phyloP scores from a whole-genome alignment of 2,797 vertebrate genomes.

The Lithobates pipiens region DNA sequence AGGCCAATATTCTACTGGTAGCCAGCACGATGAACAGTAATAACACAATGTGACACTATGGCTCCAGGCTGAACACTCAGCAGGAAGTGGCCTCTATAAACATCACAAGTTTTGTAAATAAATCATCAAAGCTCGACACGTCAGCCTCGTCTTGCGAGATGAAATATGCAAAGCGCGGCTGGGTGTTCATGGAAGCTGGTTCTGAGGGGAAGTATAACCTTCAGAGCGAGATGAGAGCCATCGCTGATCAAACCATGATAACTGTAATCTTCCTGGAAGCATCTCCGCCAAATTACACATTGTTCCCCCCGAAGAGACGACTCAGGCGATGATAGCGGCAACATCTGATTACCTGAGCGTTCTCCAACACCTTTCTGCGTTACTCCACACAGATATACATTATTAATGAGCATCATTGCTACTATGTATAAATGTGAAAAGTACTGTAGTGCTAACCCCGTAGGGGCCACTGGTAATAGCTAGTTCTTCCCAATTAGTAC shows the following conservation, averaged over 20 bases:
- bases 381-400: slow-evolving; percentile 7
- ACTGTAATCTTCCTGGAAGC: slow-evolving; percentile 56
- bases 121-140: background rate
- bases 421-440: background rate
- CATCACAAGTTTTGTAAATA: background rate
- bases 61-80: background rate
- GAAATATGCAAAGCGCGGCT: slow-evolving; percentile 26
- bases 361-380: slow-evolving; percentile 15
- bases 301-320: slow-evolving; percentile 2
- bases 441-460: too few relatives aligned
- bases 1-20: too few relatives aligned
- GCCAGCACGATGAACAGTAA: background rate
- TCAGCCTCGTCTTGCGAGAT: background rate
- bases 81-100: slow-evolving; percentile 2
- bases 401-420: background rate
- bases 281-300: slow-evolving; percentile 51
- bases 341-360: slow-evolving; percentile 39
- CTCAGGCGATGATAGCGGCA: slow-evolving; percentile 19
- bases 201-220: slow-evolving; percentile 47
- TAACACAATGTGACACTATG: background rate
- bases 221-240: slow-evolving; percentile 27
- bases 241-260: slow-evolving; percentile 50
- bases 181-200: slow-evolving; percentile 23
- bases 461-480: too few relatives aligned
- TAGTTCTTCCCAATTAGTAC: too few relatives aligned